Evolutionary conservation across 2,113 vertebrate species (phyloP).

Genomic region (Pitta sordida): DNA sequence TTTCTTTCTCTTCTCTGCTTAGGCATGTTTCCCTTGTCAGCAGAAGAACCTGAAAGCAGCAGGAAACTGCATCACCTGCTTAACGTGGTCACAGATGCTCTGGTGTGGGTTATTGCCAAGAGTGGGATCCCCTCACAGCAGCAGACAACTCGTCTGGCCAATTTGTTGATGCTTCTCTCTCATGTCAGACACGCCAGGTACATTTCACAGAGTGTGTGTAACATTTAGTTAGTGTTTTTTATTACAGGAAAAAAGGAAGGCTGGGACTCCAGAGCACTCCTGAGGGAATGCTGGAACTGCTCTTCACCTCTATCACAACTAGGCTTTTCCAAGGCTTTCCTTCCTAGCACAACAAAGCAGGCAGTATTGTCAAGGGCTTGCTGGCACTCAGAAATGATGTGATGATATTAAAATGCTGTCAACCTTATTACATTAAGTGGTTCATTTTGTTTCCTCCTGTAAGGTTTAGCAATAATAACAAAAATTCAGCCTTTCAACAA

Average conservation of each 20-base stretch:
- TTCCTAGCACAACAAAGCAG: neutral
- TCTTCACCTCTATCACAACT: too few relatives aligned
- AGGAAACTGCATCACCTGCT: conserved; percentile 85
- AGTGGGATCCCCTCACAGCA: conserved; percentile 85
- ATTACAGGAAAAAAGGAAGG: neutral
- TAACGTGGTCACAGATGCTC: conserved; percentile 86
- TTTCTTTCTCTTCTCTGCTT: neutral
- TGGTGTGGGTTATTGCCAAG: conserved; percentile 93
- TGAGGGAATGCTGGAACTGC: neutral
- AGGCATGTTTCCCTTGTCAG: conserved; percentile 81
- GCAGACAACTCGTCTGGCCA: conserved; percentile 87
- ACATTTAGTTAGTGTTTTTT: neutral
- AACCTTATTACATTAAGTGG: neutral
- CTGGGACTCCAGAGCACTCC: neutral
- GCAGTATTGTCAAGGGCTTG: neutral
- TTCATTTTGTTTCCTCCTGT: neutral
- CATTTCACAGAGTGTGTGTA: rapidly evolving
- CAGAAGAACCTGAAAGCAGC: conserved; percentile 84
- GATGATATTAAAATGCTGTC: neutral
- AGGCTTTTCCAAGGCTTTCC: too few relatives aligned
- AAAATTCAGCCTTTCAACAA: neutral
- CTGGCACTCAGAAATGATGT: neutral
- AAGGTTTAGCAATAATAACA: neutral
- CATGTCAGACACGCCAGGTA: conserved; percentile 95
- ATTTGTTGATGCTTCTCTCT: conserved; percentile 93